Base-by-base conservation (phyloP, 2,888 invertebrate species). In the Andrena minutula region DNA sequence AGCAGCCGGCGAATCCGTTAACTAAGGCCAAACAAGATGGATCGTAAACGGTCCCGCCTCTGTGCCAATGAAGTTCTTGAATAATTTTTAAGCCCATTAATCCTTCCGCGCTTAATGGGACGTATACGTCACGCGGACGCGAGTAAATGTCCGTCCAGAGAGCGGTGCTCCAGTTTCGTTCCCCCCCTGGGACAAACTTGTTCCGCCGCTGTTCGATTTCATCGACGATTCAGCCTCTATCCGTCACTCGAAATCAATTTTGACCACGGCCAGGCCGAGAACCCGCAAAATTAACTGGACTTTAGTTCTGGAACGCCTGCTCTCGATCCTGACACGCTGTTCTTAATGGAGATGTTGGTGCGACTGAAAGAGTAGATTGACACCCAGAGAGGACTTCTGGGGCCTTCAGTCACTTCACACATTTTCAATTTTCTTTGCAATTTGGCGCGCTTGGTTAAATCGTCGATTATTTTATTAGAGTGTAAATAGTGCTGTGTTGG, bases 31-130 rank as follows among this genome's bases (percentile, higher is more conserved):
- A 69, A n/a, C 60, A 23, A 58, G 69, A 35, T 49, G 30, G 32
- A 35, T 28, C 58, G 56, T 23, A 56, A 32, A 23, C 53, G 69
- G 56, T 30, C 32, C 35, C 35, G 58, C 26, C 32, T 69, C 26
- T 20, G 28, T 53, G 32, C n/a, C 56, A 56, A 58, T 41, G 65
- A 65, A 65, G 47, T 65, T 68, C 68, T 53, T 53, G 12, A 68
- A 68, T 68, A 51, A 68, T 68, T 68, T 60, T 58, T 47, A 30
- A 71, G 28, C 16, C 70, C 70, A 61, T 47, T 47, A 71, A 41
- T 49, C 47, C 60, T 47, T 41, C 12, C 41, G 49, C 47, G 70
- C 23, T 60, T 60, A 60, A 60, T 58, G 35, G 70, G n/a, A 71
- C 60, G 28, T 60, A 47, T 47, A 71, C 60, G 60, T 71, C 61